phyloP scores from a whole-genome alignment of 2,888 invertebrate genomes.

The Agrypnus murinus region DNA sequence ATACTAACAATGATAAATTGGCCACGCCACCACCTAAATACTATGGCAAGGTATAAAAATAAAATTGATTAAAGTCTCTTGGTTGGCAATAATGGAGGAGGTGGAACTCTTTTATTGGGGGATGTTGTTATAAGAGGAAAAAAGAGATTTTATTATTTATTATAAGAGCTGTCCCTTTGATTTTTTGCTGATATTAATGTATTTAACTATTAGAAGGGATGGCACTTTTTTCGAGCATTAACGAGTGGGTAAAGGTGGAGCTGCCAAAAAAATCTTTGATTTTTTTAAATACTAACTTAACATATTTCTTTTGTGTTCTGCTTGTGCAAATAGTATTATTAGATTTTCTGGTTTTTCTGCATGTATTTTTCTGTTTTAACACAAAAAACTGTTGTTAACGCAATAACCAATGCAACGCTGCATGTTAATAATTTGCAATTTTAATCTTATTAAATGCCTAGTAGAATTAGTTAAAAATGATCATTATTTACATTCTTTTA shows the following conservation, averaged over 20 bases:
- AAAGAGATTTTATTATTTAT: no score
- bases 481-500: background rate
- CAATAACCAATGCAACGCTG: background rate
- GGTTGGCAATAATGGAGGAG: constrained; percentile 9
- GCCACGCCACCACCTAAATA: constrained; percentile 57
- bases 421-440: constrained; percentile 17
- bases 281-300: constrained; percentile 14
- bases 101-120: constrained; percentile 8
- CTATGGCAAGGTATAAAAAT: constrained; percentile 54
- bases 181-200: no score
- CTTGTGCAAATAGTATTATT: constrained; percentile 20
- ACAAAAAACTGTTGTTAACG: no score
- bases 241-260: constrained; percentile 33
- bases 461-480: background rate
- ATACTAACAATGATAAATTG: constrained; percentile 62
- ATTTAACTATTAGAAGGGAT: background rate
- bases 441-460: background rate
- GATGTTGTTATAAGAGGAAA: no score
- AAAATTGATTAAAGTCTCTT: constrained; percentile 33
- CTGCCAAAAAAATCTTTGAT: constrained; percentile 21
- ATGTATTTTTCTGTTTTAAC: background rate
- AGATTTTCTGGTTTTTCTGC: constrained; percentile 2
- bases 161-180: no score
- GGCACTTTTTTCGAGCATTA: no score
- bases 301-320: constrained; percentile 12